These are phyloP conservation scores for Hepsetus odoe DNA, from an alignment of 2,113 vertebrate genomes.

Conservation along the genomic window DNA sequence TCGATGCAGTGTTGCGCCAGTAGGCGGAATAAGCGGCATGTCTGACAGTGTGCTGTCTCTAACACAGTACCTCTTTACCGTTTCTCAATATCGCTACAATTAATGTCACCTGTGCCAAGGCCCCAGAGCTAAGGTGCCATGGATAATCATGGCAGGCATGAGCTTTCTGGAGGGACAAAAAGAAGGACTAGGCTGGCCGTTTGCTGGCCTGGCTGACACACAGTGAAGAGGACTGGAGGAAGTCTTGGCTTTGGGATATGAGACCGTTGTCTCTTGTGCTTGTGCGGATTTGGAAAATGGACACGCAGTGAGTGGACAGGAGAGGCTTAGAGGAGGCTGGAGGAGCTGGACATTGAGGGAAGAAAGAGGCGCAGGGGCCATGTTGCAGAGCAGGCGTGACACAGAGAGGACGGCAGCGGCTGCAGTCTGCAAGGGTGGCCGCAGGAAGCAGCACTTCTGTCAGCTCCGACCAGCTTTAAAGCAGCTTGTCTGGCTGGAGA, in stretches of 20 bases:
- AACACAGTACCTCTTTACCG: conserved; percentile 51
- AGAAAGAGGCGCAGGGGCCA: conserved; percentile 35
- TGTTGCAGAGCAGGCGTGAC: conserved; percentile 63
- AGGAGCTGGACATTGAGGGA: conserved; percentile 38
- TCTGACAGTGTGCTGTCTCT: conserved; percentile 62
- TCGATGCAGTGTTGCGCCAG: conserved; percentile 55
- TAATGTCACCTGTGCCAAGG: conserved; percentile 71
- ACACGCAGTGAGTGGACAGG: conserved; percentile 57
- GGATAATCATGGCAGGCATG: conserved; percentile 73
- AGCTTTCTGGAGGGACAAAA: conserved; percentile 65
- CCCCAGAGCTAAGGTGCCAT: conserved; percentile 73
- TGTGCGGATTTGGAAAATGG: conserved; percentile 31
- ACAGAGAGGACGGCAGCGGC: conserved; percentile 51
- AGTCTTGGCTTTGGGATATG: conserved; percentile 55
- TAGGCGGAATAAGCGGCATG: conserved; percentile 54
- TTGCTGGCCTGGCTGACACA: conserved; percentile 57
- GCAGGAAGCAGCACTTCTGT: conserved; percentile 49
- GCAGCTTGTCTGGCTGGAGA: conserved; percentile 14
- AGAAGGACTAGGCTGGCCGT: conserved; percentile 54
- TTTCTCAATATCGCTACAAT: conserved; percentile 57
- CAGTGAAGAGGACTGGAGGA: conserved; percentile 25
- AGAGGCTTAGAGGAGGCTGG: conserved; percentile 59
- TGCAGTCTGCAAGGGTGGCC: conserved; percentile 28
- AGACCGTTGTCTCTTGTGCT: conserved; percentile 49
- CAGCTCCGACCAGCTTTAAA: conserved; percentile 55